Conservation (phyloP, 2,888 invertebrate species). For the Conomelus anceps region DNA sequence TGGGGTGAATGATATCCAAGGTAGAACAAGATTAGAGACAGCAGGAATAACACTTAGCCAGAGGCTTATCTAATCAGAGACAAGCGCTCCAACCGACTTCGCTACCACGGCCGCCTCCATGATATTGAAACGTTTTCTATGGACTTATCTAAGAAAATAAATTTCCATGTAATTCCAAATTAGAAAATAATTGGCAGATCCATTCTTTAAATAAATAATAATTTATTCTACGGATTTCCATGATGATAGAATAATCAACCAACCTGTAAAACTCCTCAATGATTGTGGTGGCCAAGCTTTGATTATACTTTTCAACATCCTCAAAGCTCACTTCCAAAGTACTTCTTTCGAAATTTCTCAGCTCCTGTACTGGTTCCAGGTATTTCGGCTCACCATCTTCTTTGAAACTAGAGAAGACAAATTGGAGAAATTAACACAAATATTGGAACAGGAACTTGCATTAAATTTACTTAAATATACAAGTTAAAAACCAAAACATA, state of each 20-base stretch:
- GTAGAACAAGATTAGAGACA: too few species aligned
- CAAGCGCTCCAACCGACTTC: too few species aligned
- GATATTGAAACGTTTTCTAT: too few species aligned
- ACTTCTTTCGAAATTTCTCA: conserved; percentile 79
- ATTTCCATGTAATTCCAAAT: too few species aligned
- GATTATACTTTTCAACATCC: conserved; percentile 90
- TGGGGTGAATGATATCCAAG: too few species aligned
- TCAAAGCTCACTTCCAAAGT: conserved; percentile 89
- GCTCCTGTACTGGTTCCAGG: conserved; percentile 69
- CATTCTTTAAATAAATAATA: too few species aligned
- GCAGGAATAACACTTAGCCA: too few species aligned
- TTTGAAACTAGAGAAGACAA: conserved; percentile 54
- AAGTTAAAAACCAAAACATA: background rate
- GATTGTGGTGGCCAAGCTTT: conserved; percentile 83
- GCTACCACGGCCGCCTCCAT: too few species aligned
- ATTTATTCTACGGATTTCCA: too few species aligned
- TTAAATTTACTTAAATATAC: background rate
- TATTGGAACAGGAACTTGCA: background rate
- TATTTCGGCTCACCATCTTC: conserved; percentile 87
- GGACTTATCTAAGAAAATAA: too few species aligned
- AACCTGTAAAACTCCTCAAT: conserved; percentile 88
- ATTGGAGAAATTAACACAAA: conserved; percentile 33
- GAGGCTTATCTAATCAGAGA: too few species aligned
- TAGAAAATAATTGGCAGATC: too few species aligned
- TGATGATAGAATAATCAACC: conserved; percentile 14